Conservation (phyloP, 2,797 vertebrate species). For the Sphenodon punctatus region DNA sequence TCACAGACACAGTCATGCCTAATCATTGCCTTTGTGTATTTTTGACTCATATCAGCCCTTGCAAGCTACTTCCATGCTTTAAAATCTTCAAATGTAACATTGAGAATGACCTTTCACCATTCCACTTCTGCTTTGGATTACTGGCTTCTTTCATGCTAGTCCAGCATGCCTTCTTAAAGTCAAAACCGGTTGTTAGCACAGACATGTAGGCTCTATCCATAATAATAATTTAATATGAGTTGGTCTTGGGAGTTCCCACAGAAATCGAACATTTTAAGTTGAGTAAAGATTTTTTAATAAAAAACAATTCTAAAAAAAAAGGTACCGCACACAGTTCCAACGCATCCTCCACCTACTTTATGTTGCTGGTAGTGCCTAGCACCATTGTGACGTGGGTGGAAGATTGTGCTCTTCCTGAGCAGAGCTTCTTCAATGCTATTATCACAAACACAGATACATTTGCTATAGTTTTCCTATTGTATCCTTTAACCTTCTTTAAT, state of each 20-base stretch:
- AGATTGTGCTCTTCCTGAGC: accelerated
- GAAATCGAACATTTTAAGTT: too few species aligned
- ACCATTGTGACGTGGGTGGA: background rate
- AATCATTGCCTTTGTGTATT: background rate
- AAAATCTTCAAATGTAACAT: background rate
- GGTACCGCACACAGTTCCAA: too few species aligned
- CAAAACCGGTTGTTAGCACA: background rate
- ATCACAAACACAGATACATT: background rate
- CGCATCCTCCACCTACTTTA: too few species aligned
- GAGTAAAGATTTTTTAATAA: too few species aligned
- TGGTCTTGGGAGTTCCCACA: background rate
- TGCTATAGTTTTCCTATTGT: background rate
- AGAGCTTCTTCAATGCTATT: background rate
- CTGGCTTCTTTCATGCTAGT: background rate
- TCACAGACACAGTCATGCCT: background rate
- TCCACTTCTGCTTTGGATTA: background rate
- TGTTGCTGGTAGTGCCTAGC: accelerated
- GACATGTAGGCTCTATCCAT: background rate
- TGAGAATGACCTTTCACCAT: background rate
- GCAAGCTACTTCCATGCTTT: background rate
- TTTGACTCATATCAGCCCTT: background rate
- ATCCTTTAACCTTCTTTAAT: background rate
- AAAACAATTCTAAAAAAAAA: too few species aligned
- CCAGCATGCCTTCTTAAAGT: background rate
- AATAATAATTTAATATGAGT: background rate